Evolutionary conservation across 2,797 vertebrate genomes (phyloP).

Genomic region (Pangasius mekongensis): DNA sequence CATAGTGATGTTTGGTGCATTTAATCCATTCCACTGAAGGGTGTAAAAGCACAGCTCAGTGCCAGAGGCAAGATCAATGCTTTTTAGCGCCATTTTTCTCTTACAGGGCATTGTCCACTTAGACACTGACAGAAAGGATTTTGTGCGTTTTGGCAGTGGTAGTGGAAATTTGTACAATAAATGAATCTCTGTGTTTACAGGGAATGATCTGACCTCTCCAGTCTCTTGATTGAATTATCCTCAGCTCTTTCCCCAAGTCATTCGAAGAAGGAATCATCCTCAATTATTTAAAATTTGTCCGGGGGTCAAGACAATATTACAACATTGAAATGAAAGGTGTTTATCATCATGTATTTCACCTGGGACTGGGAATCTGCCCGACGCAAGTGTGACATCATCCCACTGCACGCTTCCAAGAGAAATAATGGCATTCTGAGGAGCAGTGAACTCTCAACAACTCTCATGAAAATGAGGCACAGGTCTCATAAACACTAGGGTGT

Average conservation of each 20-base stretch:
- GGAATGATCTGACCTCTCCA: slow-evolving; percentile 40
- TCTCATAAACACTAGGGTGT: slow-evolving; percentile 66
- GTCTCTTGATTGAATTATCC: slow-evolving; percentile 50
- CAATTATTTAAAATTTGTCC: not conserved
- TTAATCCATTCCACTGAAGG: slow-evolving; percentile 41
- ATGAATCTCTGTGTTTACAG: slow-evolving; percentile 38
- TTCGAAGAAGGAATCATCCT: slow-evolving; percentile 1
- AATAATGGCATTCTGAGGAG: slow-evolving; percentile 34
- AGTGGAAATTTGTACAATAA: slow-evolving; percentile 50
- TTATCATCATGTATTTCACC: slow-evolving; percentile 1
- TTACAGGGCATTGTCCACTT: slow-evolving; percentile 29
- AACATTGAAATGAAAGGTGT: slow-evolving; percentile 15
- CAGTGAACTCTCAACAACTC: slow-evolving; percentile 67
- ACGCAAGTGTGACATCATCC: slow-evolving; percentile 30
- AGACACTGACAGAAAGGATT: slow-evolving; percentile 36
- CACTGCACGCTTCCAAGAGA: slow-evolving; percentile 16
- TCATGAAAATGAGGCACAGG: slow-evolving; percentile 68
- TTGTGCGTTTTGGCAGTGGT: slow-evolving; percentile 22
- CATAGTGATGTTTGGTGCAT: slow-evolving; percentile 36
- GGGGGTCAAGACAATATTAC: slow-evolving; percentile 8
- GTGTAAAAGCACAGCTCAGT: slow-evolving; percentile 47
- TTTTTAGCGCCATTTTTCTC: slow-evolving; percentile 48
- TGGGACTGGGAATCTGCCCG: slow-evolving; percentile 25
- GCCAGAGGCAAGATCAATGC: slow-evolving; percentile 49
- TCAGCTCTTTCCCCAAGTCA: slow-evolving; percentile 48